These are phyloP conservation scores for Montipora capricornis DNA, from an alignment of 64 coral and sea anemone genomes.

Conservation along the genomic window DNA sequence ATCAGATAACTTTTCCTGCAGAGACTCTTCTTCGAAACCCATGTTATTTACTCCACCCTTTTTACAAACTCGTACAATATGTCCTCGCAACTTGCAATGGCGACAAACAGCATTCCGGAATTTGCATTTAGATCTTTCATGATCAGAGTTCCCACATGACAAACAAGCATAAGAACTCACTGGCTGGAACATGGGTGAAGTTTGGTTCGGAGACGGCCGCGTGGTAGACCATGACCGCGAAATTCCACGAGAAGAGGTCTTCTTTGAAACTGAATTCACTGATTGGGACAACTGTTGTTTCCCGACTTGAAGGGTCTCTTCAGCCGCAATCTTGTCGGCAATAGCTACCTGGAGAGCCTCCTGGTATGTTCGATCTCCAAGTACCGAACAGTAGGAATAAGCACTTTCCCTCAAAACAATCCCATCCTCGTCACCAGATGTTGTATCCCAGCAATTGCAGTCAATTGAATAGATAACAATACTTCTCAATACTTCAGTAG, in stretches of 20 bases:
- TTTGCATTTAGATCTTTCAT: conserved; percentile 63
- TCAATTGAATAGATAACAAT: too few relatives aligned
- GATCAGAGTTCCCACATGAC: conserved; percentile 62
- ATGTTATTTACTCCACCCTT: neutral
- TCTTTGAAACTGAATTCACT: conserved; percentile 43
- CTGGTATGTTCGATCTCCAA: conserved; percentile 49
- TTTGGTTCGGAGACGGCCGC: neutral
- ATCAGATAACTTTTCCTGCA: too few relatives aligned
- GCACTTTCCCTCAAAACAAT: neutral
- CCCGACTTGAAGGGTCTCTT: neutral
- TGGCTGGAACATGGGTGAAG: conserved; percentile 5
- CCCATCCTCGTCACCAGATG: too few relatives aligned
- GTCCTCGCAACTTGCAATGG: conserved; percentile 38
- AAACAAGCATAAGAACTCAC: conserved; percentile 57
- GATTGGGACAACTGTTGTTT: conserved; percentile 20
- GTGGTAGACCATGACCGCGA: neutral
- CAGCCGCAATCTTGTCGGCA: conserved; percentile 66
- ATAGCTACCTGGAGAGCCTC: conserved; percentile 56
- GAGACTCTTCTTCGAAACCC: too few relatives aligned
- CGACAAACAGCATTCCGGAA: conserved; percentile 25
- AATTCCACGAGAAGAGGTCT: neutral
- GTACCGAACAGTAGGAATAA: neutral
- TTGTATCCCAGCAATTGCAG: too few relatives aligned
- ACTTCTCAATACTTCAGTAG: too few relatives aligned
- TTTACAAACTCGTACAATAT: conserved; percentile 43